Evolutionary conservation across 2,888 invertebrate genomes (phyloP).

Genomic region (Limnephilus rhombicus): DNA sequence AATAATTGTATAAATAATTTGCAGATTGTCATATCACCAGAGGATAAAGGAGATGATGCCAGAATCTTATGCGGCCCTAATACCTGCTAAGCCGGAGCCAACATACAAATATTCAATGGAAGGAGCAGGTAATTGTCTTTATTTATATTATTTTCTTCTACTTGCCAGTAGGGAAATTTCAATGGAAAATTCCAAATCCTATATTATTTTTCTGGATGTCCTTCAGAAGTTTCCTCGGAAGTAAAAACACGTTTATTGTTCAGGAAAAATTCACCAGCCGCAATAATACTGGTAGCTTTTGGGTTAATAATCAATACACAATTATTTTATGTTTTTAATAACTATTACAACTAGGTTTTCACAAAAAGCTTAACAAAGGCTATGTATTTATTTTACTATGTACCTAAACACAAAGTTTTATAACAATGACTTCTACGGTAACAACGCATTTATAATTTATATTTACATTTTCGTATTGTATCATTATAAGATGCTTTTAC

Average conservation of each 20-base stretch:
- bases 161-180: not conserved
- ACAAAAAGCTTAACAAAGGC: not conserved
- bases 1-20: slow-evolving; percentile 66
- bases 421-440: slow-evolving; percentile 35
- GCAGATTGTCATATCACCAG: slow-evolving; percentile 94
- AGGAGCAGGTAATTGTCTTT: slow-evolving; percentile 85
- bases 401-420: slow-evolving; percentile 33
- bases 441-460: slow-evolving; percentile 35
- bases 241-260: too few species aligned
- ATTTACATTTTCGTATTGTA: slow-evolving; percentile 4
- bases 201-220: not conserved
- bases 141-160: not conserved
- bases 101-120: slow-evolving; percentile 94
- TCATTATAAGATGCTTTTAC: not conserved
- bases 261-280: too few species aligned
- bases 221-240: too few species aligned
- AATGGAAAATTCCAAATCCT: not conserved
- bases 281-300: too few species aligned
- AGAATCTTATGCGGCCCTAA: slow-evolving; percentile 88
- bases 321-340: not conserved
- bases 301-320: not conserved
- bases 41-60: slow-evolving; percentile 96
- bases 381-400: slow-evolving; percentile 26
- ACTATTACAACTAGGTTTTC: not conserved
- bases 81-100: slow-evolving; percentile 91